Conservation (phyloP, 2,797 vertebrate species). For the Apogon talboti region DNA sequence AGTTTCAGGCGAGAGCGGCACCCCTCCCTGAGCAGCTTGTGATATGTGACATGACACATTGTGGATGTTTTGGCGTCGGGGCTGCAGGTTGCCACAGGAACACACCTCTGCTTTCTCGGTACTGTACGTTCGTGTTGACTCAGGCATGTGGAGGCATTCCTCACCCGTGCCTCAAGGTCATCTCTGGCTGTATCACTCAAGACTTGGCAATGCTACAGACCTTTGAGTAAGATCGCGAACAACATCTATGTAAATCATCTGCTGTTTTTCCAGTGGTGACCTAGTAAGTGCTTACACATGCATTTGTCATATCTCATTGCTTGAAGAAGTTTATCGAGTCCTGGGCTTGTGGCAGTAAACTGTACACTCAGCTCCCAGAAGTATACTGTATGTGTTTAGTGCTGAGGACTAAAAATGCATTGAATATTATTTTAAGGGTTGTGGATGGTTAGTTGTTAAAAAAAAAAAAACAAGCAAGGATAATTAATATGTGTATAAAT, state of each 20-base stretch:
- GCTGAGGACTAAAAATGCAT: constrained; percentile 7
- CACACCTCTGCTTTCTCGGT: constrained; percentile 37
- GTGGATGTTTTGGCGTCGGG: constrained; percentile 62
- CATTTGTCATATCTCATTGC: neutral
- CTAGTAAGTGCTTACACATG: neutral
- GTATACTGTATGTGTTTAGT: constrained; percentile 4
- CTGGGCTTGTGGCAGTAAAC: neutral
- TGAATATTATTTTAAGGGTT: constrained; percentile 1
- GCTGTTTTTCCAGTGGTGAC: neutral
- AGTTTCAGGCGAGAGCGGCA: constrained; percentile 11
- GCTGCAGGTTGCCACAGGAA: constrained; percentile 62
- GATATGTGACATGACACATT: constrained; percentile 4
- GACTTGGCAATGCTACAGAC: constrained; percentile 29
- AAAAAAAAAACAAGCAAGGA: constrained; percentile 21
- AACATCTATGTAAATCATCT: constrained; percentile 10
- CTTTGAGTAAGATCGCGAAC: constrained; percentile 8
- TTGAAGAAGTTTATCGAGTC: constrained; percentile 2
- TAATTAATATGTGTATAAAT: constrained; percentile 25
- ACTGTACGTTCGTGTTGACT: constrained; percentile 41
- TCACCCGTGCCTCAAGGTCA: constrained; percentile 41
- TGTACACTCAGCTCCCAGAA: constrained; percentile 7
- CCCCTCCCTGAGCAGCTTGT: constrained; percentile 13
- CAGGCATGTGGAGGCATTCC: constrained; percentile 56
- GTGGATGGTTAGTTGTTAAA: constrained; percentile 35
- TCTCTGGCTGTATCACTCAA: constrained; percentile 27